Percentiles rank a stretch among this genome's conserved stretches.
Conservation (phyloP, 2,797 vertebrate genomes). For the Serranus cabrilla region DNA sequence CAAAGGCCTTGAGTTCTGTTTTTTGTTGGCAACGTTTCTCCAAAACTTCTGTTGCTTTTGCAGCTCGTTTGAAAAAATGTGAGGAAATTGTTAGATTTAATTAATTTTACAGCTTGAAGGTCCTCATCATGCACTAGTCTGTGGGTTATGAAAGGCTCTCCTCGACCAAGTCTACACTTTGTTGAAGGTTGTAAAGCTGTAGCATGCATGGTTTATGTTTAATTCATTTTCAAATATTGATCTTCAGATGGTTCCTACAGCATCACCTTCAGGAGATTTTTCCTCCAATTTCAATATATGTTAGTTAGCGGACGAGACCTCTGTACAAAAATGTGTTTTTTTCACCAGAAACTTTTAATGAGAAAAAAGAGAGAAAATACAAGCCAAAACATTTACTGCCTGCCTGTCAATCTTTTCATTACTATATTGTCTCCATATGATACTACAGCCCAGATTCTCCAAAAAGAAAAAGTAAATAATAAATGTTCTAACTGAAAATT, state of each 20-base stretch:
- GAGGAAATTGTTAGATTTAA: constrained; percentile 10
- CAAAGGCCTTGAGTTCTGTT: constrained; percentile 23
- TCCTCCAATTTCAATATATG: neutral
- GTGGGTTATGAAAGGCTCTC: neutral
- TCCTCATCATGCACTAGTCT: neutral
- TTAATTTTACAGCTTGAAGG: constrained; percentile 18
- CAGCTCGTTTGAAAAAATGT: constrained; percentile 8
- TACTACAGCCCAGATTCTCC: neutral
- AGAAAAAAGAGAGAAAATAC: neutral
- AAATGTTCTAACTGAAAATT: too few relatives aligned
- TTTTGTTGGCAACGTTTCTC: constrained; percentile 20
- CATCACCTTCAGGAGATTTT: neutral
- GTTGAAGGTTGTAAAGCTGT: neutral
- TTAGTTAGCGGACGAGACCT: neutral
- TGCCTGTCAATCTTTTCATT: neutral
- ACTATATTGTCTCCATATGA: neutral
- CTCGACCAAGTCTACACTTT: neutral
- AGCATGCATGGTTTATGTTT: neutral
- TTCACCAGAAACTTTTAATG: too few relatives aligned
- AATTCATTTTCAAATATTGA: neutral
- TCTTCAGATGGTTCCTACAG: neutral
- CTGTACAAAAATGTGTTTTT: neutral
- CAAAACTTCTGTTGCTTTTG: constrained; percentile 26
- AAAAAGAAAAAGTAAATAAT: too few relatives aligned
- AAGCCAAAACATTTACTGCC: neutral